A percentile compares a stretch with the other conserved stretches of the same genome.
These are phyloP conservation scores for Rhopalosiphum maidis DNA, from an alignment of 1,140 invertebrate species.

Conservation along the genomic window DNA sequence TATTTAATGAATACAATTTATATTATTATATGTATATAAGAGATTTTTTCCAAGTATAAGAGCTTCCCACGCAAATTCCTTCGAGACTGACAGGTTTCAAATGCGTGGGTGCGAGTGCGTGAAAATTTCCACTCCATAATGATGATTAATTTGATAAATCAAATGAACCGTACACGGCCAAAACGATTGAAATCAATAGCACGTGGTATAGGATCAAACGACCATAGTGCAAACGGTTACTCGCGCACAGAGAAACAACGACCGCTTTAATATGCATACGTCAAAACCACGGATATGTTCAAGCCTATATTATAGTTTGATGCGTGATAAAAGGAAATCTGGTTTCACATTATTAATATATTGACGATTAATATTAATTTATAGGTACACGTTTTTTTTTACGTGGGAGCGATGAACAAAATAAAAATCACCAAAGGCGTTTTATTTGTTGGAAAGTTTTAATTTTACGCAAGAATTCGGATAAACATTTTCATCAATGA, in stretches of 20 bases:
- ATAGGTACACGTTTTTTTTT: background rate
- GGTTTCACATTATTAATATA: background rate
- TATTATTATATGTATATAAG: background rate
- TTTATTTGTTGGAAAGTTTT: background rate
- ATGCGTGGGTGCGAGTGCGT: background rate
- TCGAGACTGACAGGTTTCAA: background rate
- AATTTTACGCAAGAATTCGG: background rate
- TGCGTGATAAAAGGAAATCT: background rate
- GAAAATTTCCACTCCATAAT: background rate
- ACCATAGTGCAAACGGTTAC: background rate
- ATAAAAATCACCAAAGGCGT: background rate
- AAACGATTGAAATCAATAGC: constrained; percentile 16
- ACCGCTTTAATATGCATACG: background rate
- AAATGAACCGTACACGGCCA: constrained; percentile 11
- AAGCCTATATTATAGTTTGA: background rate
- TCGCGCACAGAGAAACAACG: background rate
- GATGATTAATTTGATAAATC: constrained; percentile 34
- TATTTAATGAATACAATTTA: background rate
- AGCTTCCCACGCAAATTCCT: constrained; percentile 21
- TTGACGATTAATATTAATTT: background rate
- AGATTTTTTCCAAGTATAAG: background rate
- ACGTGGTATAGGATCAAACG: background rate
- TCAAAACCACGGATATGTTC: background rate
- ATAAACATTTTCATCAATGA: background rate
- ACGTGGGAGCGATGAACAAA: background rate